Evolutionary conservation across 2,797 vertebrate genomes (phyloP).

Genomic region (Tarsius wallacei): DNA sequence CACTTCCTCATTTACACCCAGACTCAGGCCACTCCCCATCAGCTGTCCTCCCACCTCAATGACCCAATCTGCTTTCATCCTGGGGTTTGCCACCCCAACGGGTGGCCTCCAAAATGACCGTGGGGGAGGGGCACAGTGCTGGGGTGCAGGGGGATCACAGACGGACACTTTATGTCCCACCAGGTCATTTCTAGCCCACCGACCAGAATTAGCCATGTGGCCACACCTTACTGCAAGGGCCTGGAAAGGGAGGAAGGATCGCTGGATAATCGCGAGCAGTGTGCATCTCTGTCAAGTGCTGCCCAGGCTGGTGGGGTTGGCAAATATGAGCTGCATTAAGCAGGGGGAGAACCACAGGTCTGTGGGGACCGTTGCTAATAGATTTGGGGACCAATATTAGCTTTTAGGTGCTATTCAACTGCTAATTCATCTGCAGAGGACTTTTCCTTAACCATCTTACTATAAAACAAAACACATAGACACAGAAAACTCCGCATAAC

Average conservation of each 20-base stretch:
- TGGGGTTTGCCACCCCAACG: background rate
- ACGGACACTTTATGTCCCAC: background rate
- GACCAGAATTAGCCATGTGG: background rate
- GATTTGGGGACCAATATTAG: background rate
- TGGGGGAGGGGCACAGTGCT: fast-evolving
- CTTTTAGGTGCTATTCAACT: background rate
- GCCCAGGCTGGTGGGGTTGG: no score
- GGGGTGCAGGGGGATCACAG: background rate
- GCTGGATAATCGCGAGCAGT: background rate
- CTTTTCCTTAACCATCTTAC: background rate
- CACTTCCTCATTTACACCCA: background rate
- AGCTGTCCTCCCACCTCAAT: background rate
- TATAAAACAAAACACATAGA: background rate
- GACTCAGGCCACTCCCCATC: background rate
- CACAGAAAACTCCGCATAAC: background rate
- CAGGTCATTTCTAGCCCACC: background rate
- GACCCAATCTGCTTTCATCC: background rate
- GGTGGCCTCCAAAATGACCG: background rate
- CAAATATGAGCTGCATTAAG: background rate
- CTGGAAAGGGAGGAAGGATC: background rate
- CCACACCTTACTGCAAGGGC: background rate
- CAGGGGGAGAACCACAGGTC: background rate
- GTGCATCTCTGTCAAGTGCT: background rate
- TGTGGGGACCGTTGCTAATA: background rate
- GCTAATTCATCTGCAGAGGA: background rate